phyloP scores from a whole-genome alignment of 2,797 vertebrate species.

The Melanotaenia trifasciata region DNA sequence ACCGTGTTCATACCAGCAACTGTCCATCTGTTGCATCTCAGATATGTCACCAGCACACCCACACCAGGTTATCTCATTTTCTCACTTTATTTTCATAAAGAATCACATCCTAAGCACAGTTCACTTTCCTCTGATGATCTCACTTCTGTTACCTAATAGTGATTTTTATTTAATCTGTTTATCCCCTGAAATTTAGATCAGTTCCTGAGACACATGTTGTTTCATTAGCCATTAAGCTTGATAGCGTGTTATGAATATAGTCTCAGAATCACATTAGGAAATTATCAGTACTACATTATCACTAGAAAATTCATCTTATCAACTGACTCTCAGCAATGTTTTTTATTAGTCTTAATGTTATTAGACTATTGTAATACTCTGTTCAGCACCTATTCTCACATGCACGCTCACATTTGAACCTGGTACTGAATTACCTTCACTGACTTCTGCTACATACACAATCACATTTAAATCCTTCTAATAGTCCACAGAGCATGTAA shows the following conservation, averaged over 20 bases:
- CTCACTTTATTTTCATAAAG: too few relatives aligned
- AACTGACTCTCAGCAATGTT: too few relatives aligned
- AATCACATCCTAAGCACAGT: background rate
- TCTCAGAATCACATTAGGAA: too few relatives aligned
- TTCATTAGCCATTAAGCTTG: background rate
- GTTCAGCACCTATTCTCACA: background rate
- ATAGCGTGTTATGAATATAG: too few relatives aligned
- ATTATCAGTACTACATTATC: too few relatives aligned
- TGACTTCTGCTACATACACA: background rate
- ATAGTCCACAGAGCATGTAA: background rate
- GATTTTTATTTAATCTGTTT: too few relatives aligned
- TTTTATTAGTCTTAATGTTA: too few relatives aligned
- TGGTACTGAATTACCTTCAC: background rate
- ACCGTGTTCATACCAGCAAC: conserved; percentile 90
- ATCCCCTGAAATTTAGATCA: background rate
- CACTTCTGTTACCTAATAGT: too few relatives aligned
- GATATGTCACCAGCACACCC: conserved; percentile 88
- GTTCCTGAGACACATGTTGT: background rate
- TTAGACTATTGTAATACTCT: background rate
- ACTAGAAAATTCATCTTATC: too few relatives aligned
- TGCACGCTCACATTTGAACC: background rate
- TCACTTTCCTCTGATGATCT: background rate
- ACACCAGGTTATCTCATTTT: conserved; percentile 70
- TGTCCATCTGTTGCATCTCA: conserved; percentile 91
- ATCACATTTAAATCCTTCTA: background rate